Percentiles rank a stretch among this genome's conserved stretches.
Evolutionary conservation across 2,888 invertebrate genomes (phyloP).

Genomic region (Tanytarsus gracilentus): DNA sequence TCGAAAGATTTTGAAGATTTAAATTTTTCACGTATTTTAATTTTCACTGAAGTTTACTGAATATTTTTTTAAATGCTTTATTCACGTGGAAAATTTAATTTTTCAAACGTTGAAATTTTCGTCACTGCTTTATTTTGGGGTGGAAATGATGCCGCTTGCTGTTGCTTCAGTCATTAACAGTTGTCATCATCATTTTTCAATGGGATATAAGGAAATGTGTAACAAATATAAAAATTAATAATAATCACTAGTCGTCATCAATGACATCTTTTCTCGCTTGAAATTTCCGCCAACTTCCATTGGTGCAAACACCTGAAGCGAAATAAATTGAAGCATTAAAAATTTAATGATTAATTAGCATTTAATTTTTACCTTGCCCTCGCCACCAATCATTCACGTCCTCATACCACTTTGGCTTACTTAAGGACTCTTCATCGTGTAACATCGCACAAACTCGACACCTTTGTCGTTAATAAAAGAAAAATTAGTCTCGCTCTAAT

Average conservation of each 20-base stretch:
- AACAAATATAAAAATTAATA: conserved; percentile 4
- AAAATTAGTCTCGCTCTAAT: neutral
- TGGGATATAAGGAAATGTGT: neutral
- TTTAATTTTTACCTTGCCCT: conserved; percentile 46
- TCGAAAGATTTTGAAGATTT: too few species aligned
- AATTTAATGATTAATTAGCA: neutral
- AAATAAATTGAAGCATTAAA: neutral
- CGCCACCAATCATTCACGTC: conserved; percentile 94
- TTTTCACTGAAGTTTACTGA: too few species aligned
- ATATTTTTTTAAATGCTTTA: too few species aligned
- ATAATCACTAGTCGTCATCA: conserved; percentile 39
- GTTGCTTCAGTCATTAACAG: neutral
- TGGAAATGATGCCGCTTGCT: too few species aligned
- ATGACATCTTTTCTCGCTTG: conserved; percentile 44
- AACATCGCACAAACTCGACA: conserved; percentile 54
- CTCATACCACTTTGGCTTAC: conserved; percentile 39
- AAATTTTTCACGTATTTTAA: too few species aligned
- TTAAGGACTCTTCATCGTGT: conserved; percentile 44
- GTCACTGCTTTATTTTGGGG: too few species aligned
- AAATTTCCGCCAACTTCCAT: conserved; percentile 56
- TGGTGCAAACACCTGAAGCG: conserved; percentile 54
- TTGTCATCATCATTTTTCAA: neutral
- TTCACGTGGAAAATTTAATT: too few species aligned
- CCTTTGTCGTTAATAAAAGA: conserved; percentile 38
- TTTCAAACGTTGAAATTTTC: too few species aligned